Evolutionary conservation across 2,888 invertebrate genomes (phyloP).

Genomic region (Amblyjoppa proteus): DNA sequence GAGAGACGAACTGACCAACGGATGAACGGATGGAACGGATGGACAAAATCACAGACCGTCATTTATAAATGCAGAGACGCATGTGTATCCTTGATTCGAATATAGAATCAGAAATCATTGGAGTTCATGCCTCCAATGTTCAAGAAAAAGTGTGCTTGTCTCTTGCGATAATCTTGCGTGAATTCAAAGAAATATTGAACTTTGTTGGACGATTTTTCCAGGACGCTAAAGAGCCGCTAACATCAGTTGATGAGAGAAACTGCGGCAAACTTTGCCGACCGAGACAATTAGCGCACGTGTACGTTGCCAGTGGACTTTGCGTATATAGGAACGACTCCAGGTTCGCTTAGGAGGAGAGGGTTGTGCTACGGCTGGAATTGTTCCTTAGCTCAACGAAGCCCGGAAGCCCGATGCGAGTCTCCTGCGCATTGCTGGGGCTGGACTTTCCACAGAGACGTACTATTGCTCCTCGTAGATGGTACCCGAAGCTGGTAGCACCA

Average conservation of each 20-base stretch:
- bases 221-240: conserved; percentile 19
- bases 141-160: neutral
- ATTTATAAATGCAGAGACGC: neutral
- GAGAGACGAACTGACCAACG: too few relatives aligned
- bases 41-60: neutral
- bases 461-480: conserved; percentile 28
- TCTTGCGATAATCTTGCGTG: neutral
- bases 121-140: neutral
- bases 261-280: conserved; percentile 58
- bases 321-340: conserved; percentile 42
- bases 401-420: conserved; percentile 50
- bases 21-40: too few relatives aligned
- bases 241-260: conserved; percentile 25
- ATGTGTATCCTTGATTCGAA: neutral
- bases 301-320: conserved; percentile 40
- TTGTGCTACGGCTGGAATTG: conserved; percentile 44
- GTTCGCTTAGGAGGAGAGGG: conserved; percentile 6
- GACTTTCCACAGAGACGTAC: conserved; percentile 32
- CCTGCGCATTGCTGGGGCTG: conserved; percentile 24
- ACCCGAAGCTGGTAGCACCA: conserved; percentile 1
- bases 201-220: neutral
- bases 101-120: neutral
- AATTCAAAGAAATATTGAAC: neutral
- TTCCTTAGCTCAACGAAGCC: conserved; percentile 53
- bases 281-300: conserved; percentile 63